Evolutionary conservation across 2,888 invertebrate genomes (phyloP).

Genomic region (Eristalis arbustorum): DNA sequence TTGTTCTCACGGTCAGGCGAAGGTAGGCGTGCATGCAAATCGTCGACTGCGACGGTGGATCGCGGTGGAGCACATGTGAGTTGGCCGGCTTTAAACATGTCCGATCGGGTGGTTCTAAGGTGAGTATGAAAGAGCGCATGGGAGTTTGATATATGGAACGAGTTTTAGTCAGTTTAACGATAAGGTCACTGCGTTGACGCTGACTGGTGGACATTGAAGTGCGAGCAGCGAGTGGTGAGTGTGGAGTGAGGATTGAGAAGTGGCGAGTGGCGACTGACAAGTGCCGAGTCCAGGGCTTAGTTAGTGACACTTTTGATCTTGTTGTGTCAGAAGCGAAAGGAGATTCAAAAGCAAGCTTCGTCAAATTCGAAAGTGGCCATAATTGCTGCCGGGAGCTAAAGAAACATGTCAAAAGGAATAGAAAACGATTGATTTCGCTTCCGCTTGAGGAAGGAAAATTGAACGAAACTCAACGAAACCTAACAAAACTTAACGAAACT

Average conservation of each 20-base stretch:
- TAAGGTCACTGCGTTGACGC: background rate
- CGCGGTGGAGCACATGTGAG: background rate
- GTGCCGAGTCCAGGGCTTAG: no score
- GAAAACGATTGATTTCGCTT: no score
- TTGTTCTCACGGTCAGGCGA: slow-evolving; percentile 41
- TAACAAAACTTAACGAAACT: no score
- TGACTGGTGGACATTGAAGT: background rate
- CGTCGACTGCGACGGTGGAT: background rate
- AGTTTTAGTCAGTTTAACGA: background rate
- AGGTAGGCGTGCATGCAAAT: background rate
- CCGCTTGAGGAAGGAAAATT: no score
- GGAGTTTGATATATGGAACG: background rate
- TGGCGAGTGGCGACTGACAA: no score
- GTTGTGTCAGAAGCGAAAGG: no score
- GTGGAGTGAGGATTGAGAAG: background rate
- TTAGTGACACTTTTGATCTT: background rate
- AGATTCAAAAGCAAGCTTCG: no score
- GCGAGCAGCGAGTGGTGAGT: background rate
- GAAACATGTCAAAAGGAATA: no score
- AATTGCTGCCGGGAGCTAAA: no score
- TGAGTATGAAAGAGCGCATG: background rate
- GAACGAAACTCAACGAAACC: no score
- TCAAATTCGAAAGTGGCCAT: no score
- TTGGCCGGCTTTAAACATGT: background rate
- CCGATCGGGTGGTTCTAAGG: background rate